These are phyloP conservation scores for Paedocypris sp. DNA, from an alignment of 2,113 vertebrate species.

Conservation along the genomic window DNA sequence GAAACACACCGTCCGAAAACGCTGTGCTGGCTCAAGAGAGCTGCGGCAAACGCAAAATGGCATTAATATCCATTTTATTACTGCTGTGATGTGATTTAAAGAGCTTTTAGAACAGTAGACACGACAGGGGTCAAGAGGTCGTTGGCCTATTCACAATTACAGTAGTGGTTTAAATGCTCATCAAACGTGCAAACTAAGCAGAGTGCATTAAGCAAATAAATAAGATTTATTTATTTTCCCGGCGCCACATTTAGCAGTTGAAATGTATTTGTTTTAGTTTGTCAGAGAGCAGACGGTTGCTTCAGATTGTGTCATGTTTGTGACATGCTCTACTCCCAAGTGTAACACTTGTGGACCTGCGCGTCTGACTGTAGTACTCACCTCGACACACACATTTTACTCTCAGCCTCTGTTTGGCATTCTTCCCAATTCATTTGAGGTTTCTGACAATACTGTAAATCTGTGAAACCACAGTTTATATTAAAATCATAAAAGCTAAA, in stretches of 20 bases:
- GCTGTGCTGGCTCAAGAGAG: conserved; percentile 8
- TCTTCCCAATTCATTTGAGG: conserved; percentile 30
- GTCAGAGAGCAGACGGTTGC: conserved; percentile 32
- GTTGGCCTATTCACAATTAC: not conserved
- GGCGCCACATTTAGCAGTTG: conserved; percentile 22
- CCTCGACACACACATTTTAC: conserved; percentile 3
- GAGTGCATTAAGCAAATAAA: conserved; percentile 21
- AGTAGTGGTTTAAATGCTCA: conserved; percentile 24
- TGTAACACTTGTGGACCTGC: conserved; percentile 22
- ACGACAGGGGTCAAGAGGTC: not conserved
- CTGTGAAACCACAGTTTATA: conserved; percentile 22
- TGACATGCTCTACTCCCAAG: conserved; percentile 26
- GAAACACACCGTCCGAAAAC: no score
- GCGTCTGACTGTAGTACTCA: conserved; percentile 7
- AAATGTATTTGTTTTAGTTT: conserved; percentile 36
- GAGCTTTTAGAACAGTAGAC: not conserved
- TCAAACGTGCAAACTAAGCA: conserved; percentile 22
- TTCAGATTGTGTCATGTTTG: conserved; percentile 18
- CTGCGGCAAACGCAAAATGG: not conserved
- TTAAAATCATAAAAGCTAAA: conserved; percentile 24
- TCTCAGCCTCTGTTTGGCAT: conserved; percentile 24
- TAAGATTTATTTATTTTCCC: conserved; percentile 28
- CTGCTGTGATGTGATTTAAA: no score
- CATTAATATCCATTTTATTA: not conserved
- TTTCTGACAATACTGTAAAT: conserved; percentile 26